Conservation (phyloP, 2,797 vertebrate species). For the Cossypha niveicapilla region DNA sequence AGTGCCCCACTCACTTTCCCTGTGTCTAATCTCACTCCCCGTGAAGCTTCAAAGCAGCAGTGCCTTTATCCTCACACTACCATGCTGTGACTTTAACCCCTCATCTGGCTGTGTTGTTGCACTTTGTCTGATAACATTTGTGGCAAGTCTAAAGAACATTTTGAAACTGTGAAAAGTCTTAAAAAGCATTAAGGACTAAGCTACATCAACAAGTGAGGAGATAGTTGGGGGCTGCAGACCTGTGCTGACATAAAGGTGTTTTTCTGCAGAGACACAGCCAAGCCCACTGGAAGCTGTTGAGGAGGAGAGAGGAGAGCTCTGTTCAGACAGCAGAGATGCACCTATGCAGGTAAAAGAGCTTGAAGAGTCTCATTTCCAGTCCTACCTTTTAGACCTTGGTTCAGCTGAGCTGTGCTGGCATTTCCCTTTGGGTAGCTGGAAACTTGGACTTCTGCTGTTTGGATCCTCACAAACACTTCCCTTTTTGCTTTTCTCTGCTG, state of each 20-base stretch:
- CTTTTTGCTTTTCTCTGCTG: background rate
- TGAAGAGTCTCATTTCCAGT: background rate
- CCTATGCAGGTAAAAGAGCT: conserved; percentile 61
- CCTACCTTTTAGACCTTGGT: background rate
- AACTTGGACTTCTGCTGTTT: background rate
- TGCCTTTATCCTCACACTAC: conserved; percentile 44
- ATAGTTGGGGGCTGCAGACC: background rate
- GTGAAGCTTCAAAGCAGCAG: conserved; percentile 1
- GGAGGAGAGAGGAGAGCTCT: conserved; percentile 54
- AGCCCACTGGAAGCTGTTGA: conserved; percentile 65
- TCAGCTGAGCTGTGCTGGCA: background rate
- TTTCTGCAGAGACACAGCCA: conserved; percentile 75
- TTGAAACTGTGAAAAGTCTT: conserved; percentile 55
- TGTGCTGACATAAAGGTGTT: background rate
- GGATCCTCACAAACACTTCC: background rate
- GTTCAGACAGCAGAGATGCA: conserved; percentile 1
- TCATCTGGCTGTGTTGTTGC: conserved; percentile 34
- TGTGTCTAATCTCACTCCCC: conserved; percentile 46
- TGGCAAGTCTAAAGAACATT: conserved; percentile 54
- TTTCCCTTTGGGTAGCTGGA: background rate
- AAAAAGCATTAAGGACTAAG: background rate
- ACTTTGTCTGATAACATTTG: conserved; percentile 46
- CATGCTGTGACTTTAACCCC: conserved; percentile 56
- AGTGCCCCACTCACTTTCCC: background rate
- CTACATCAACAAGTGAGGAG: background rate